A percentile compares a stretch with the other conserved stretches of the same genome.
phyloP scores from a whole-genome alignment of 2,113 vertebrate genomes.

The Gnathonemus longibarbis region DNA sequence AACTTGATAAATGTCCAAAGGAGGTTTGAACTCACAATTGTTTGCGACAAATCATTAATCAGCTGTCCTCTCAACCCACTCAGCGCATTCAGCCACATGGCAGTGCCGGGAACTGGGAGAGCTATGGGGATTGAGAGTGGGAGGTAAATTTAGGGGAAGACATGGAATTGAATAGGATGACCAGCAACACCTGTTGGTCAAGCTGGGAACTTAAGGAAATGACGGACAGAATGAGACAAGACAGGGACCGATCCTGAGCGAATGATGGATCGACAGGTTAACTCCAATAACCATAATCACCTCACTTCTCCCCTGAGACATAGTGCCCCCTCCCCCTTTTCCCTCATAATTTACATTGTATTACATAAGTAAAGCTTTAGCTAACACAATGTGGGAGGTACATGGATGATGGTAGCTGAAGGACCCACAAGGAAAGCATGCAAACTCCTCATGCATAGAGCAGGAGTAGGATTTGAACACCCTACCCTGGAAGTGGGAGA shows the following conservation, averaged over 20 bases:
- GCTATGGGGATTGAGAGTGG: background rate
- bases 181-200: background rate
- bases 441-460: background rate
- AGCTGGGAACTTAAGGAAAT: background rate
- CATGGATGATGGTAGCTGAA: background rate
- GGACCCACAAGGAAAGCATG: background rate
- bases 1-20: background rate
- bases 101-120: background rate
- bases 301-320: background rate
- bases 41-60: background rate
- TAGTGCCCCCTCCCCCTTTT: background rate
- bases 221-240: background rate
- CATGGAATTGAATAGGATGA: background rate
- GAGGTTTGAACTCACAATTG: background rate
- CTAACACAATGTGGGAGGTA: background rate
- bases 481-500: background rate
- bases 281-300: background rate
- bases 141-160: background rate
- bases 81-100: background rate
- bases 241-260: background rate
- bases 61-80: background rate
- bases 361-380: background rate
- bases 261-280: background rate
- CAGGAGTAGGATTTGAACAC: background rate
- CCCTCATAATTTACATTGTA: background rate